A percentile compares a stretch with the other conserved stretches of the same genome.
Evolutionary conservation across 2,797 vertebrate species (phyloP).

Genomic region (Enteromius treurensis): DNA sequence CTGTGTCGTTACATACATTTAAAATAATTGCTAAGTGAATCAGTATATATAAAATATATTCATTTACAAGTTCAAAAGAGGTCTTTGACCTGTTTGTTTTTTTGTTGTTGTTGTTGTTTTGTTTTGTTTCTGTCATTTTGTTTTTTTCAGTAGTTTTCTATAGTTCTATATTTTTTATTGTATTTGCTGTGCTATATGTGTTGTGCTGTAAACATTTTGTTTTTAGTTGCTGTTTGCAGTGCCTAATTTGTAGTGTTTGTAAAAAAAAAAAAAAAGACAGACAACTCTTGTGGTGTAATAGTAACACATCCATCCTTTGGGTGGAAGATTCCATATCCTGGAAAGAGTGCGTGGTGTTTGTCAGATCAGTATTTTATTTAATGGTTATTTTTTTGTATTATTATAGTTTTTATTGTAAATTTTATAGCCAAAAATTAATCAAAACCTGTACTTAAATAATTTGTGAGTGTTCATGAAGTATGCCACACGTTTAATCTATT

Average conservation of each 20-base stretch:
- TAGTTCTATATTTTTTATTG: neutral
- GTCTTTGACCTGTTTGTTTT: too few species aligned
- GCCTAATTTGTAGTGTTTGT: neutral
- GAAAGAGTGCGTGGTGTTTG: neutral
- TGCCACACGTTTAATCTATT: too few species aligned
- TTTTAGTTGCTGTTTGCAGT: neutral
- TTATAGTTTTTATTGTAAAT: neutral
- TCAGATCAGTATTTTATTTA: neutral
- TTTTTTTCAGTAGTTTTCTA: too few species aligned
- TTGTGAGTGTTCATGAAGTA: neutral
- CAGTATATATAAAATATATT: too few species aligned
- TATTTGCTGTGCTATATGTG: neutral
- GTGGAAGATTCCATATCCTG: neutral
- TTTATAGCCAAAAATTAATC: neutral
- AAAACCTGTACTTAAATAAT: neutral
- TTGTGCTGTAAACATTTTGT: neutral
- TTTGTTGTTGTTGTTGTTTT: too few species aligned
- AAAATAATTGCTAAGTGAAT: neutral
- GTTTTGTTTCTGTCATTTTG: neutral
- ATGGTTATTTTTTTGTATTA: too few species aligned
- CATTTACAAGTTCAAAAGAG: too few species aligned
- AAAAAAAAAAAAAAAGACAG: neutral
- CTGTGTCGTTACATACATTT: neutral
- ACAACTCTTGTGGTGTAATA: slow-evolving; percentile 2
- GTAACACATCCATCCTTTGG: neutral